Conservation (phyloP, 2,113 vertebrate genomes). For the Ursus arctos region DNA sequence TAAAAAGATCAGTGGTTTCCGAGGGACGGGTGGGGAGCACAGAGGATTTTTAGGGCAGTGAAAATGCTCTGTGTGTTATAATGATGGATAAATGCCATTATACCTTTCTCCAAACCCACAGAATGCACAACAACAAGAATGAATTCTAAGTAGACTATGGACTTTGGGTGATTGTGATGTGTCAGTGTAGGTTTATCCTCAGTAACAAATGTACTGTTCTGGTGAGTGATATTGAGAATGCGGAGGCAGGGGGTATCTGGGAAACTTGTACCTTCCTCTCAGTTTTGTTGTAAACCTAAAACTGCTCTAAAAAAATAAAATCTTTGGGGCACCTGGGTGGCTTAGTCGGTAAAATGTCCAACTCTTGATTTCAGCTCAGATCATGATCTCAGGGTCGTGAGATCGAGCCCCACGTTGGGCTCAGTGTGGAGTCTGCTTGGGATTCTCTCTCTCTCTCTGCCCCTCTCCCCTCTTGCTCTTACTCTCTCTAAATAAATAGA, state of each 20-base stretch:
- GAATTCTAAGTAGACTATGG: not conserved
- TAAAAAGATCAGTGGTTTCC: not conserved
- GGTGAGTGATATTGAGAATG: not conserved
- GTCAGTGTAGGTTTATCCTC: not conserved
- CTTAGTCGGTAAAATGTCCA: no score
- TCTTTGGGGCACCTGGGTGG: not conserved
- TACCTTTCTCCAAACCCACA: not conserved
- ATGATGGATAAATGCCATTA: not conserved
- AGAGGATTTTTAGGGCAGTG: not conserved
- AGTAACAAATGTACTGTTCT: not conserved
- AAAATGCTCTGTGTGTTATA: not conserved
- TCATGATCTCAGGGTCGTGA: not conserved
- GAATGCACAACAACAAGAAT: not conserved
- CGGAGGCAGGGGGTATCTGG: no score
- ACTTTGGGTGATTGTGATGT: not conserved
- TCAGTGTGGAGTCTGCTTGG: not conserved
- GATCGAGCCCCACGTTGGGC: not conserved
- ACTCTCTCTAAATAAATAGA: not conserved
- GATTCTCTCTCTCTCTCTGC: no score
- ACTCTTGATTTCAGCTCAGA: no score
- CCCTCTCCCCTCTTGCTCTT: not conserved
- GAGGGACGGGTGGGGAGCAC: not conserved
- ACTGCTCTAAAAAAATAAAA: not conserved
- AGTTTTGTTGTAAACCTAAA: not conserved
- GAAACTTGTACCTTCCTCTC: not conserved